These are phyloP conservation scores for Paramormyrops kingsleyae DNA, from an alignment of 2,113 vertebrate genomes.

Conservation along the genomic window DNA sequence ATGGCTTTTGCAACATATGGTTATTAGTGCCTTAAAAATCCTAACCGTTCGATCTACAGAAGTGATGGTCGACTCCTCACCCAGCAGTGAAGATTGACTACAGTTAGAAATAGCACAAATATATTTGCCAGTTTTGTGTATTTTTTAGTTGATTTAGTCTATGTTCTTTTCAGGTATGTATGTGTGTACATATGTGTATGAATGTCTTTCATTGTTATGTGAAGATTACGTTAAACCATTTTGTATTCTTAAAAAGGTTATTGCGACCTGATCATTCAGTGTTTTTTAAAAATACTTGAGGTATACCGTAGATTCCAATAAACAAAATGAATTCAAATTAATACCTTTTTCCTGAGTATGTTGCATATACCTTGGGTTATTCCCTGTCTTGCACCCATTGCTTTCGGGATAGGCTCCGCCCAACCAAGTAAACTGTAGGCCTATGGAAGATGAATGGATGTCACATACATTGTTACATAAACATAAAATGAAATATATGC, in stretches of 20 bases:
- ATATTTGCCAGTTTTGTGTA: slow-evolving; percentile 33
- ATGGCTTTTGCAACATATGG: slow-evolving; percentile 39
- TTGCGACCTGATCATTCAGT: slow-evolving; percentile 18
- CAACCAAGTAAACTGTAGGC: neutral
- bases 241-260: slow-evolving; percentile 42
- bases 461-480: neutral
- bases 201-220: slow-evolving; percentile 31
- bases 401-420: neutral
- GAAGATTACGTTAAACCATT: slow-evolving; percentile 38
- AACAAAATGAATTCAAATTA: slow-evolving; percentile 43
- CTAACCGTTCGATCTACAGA: slow-evolving; percentile 13
- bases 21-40: slow-evolving; percentile 66
- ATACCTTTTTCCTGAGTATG: neutral
- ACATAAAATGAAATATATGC: neutral
- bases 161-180: slow-evolving; percentile 41
- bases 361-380: neutral
- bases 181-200: slow-evolving; percentile 38
- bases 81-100: slow-evolving; percentile 28
- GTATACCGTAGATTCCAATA: slow-evolving; percentile 53
- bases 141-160: slow-evolving; percentile 27
- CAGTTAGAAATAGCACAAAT: slow-evolving; percentile 17
- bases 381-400: neutral
- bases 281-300: slow-evolving; percentile 17
- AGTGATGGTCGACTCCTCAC: slow-evolving; percentile 28
- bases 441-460: neutral